These are phyloP conservation scores for Ectemnius lituratus DNA, from an alignment of 2,888 invertebrate species.

Conservation along the genomic window DNA sequence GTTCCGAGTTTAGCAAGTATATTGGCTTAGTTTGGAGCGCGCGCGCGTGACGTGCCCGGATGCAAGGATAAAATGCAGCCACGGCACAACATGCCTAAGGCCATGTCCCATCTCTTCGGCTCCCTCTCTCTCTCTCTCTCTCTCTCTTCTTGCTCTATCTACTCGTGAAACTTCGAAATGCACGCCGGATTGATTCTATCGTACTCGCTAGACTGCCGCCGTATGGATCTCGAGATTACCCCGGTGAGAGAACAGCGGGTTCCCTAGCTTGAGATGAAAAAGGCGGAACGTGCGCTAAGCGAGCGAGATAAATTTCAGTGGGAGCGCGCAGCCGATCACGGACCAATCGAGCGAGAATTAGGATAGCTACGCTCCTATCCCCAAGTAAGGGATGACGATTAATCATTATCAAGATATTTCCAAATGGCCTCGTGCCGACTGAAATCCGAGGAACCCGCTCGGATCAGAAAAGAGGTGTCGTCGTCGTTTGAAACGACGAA, in stretches of 20 bases:
- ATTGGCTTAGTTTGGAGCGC: slow-evolving; percentile 61
- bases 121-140: not conserved
- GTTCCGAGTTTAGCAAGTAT: slow-evolving; percentile 55
- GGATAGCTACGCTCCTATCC: too few species aligned
- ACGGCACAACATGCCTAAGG: slow-evolving; percentile 29
- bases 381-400: not conserved
- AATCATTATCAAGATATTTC: slow-evolving; percentile 4
- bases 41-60: slow-evolving; percentile 53
- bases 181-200: slow-evolving; percentile 15
- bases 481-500: not conserved
- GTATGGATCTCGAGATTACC: slow-evolving; percentile 4
- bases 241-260: not conserved
- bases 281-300: not conserved
- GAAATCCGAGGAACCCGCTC: not conserved
- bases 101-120: slow-evolving; percentile 5
- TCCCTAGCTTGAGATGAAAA: not conserved
- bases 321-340: too few species aligned
- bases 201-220: slow-evolving; percentile 5
- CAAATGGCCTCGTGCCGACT: not conserved
- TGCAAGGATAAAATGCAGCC: slow-evolving; percentile 56
- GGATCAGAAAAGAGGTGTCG: not conserved
- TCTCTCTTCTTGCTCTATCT: too few species aligned
- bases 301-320: too few species aligned
- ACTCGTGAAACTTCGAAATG: slow-evolving; percentile 21
- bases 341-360: too few species aligned